A percentile compares a stretch with the other conserved stretches of the same genome.
Conservation (phyloP, 2,113 vertebrate species). For the Hucho hucho region DNA sequence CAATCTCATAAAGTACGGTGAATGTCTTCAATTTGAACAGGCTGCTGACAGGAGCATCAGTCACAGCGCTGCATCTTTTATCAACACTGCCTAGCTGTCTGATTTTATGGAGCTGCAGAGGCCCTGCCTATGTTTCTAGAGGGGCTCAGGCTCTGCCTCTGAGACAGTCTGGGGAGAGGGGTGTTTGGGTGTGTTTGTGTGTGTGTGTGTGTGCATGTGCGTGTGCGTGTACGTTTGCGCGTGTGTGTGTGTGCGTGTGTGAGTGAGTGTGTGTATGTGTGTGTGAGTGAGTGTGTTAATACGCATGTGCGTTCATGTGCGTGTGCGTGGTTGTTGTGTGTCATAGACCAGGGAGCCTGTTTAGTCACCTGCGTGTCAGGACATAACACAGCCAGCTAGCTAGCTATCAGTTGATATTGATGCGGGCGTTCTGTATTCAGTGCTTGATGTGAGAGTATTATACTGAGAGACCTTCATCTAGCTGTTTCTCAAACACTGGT, state of each 20-base stretch:
- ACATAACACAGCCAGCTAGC: neutral
- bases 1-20: slow-evolving; percentile 68
- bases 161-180: neutral
- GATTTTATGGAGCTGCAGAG: neutral
- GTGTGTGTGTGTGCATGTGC: no score
- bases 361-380: neutral
- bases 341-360: slow-evolving; percentile 13
- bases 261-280: slow-evolving; percentile 1
- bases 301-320: no score
- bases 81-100: slow-evolving; percentile 10
- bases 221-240: slow-evolving; percentile 4
- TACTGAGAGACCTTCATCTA: neutral
- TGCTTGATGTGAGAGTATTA: neutral
- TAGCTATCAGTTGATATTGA: neutral
- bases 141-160: no score
- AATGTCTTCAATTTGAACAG: slow-evolving; percentile 61
- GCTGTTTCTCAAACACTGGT: neutral
- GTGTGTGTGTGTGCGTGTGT: slow-evolving; percentile 2
- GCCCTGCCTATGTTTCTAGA: neutral
- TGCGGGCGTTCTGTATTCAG: neutral
- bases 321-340: slow-evolving; percentile 19
- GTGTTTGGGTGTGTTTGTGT: neutral
- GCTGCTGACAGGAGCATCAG: slow-evolving; percentile 54
- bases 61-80: slow-evolving; percentile 46
- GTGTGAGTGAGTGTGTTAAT: slow-evolving; percentile 3